Percentiles rank a stretch among this genome's conserved stretches.
These are phyloP conservation scores for Atractosteus spatula DNA, from an alignment of 2,113 vertebrate genomes.

Conservation along the genomic window DNA sequence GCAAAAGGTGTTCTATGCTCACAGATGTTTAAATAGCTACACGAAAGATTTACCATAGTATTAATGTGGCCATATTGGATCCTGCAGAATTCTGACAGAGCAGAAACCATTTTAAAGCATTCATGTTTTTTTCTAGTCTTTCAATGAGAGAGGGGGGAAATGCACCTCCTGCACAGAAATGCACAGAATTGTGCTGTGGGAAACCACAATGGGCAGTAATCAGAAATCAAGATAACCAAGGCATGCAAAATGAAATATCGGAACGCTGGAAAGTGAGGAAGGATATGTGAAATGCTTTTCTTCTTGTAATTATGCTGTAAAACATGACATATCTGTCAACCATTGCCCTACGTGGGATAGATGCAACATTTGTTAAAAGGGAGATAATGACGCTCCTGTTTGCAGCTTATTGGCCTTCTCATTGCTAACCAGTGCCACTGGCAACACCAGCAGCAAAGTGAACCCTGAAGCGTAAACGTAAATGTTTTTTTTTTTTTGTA, in stretches of 20 bases:
- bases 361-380: too few species aligned
- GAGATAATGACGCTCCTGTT: not conserved
- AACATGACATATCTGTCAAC: too few species aligned
- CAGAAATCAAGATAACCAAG: too few species aligned
- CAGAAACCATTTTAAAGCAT: conserved; percentile 1
- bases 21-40: conserved; percentile 3
- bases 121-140: not conserved
- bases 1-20: not conserved
- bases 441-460: not conserved
- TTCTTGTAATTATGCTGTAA: too few species aligned
- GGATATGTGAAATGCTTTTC: too few species aligned
- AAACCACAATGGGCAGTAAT: too few species aligned
- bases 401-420: not conserved
- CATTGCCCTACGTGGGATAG: too few species aligned
- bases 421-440: not conserved
- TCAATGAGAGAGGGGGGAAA: too few species aligned
- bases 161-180: too few species aligned
- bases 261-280: too few species aligned
- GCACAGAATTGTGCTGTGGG: too few species aligned
- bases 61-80: not conserved
- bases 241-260: too few species aligned
- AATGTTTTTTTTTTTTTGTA: not conserved
- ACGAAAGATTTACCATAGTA: not conserved
- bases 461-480: not conserved
- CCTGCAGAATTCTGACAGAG: not conserved